Evolutionary conservation across 2,113 vertebrate genomes (phyloP).

Genomic region (Zosterops lateralis): DNA sequence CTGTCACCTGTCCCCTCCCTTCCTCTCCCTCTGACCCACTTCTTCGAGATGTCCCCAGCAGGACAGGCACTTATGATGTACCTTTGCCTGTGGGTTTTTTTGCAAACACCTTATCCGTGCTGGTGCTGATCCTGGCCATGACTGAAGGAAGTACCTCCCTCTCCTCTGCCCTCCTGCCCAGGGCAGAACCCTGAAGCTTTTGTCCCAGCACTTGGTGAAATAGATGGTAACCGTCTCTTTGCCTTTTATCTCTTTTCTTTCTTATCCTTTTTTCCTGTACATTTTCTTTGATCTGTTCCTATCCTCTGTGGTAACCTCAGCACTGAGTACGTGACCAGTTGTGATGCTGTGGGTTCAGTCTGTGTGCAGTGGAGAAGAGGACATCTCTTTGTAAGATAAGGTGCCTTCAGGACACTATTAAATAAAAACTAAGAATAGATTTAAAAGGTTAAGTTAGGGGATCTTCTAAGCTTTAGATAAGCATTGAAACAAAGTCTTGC

Average conservation of each 20-base stretch:
- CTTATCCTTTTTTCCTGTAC: background rate
- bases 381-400: background rate
- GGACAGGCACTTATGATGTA: background rate
- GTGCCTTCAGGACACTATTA: background rate
- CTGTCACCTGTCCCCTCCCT: background rate
- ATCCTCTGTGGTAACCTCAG: background rate
- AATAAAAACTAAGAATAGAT: background rate
- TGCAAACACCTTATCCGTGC: background rate
- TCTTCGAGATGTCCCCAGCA: background rate
- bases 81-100: background rate
- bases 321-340: background rate
- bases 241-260: background rate
- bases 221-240: background rate
- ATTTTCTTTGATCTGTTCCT: background rate
- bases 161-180: background rate
- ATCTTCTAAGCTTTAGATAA: background rate
- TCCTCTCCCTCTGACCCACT: background rate
- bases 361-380: background rate
- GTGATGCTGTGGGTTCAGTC: background rate
- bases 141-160: fast-evolving
- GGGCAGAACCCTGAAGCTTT: background rate
- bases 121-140: background rate
- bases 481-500: background rate
- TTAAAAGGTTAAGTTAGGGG: background rate
- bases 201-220: background rate